Percentiles rank a stretch among this genome's conserved stretches.
These are phyloP conservation scores for Agelastica alni DNA, from an alignment of 2,888 invertebrate species.

Conservation along the genomic window DNA sequence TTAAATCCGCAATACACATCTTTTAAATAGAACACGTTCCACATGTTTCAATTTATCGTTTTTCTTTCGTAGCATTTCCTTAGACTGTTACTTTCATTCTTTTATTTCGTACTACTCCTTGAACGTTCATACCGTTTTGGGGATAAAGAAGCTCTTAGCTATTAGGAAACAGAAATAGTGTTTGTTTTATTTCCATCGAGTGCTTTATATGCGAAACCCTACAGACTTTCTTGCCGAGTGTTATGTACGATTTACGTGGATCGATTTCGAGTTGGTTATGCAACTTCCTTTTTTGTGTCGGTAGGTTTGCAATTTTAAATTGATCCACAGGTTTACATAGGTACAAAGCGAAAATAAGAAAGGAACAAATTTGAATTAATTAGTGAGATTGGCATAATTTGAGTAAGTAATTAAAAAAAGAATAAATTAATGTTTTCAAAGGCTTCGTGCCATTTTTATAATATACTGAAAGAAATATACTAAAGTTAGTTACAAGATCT, in stretches of 20 bases:
- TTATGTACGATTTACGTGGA: conserved; percentile 30
- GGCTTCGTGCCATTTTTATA: too few species aligned
- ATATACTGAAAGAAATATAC: too few species aligned
- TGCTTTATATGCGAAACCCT: conserved; percentile 42
- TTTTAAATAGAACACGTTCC: conserved; percentile 32
- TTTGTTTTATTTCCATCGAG: conserved; percentile 46
- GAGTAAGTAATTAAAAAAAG: too few species aligned
- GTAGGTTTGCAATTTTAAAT: too few species aligned
- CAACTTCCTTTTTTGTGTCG: too few species aligned
- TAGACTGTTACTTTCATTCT: conserved; percentile 34
- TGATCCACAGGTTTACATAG: too few species aligned
- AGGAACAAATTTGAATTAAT: too few species aligned
- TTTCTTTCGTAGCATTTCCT: conserved; percentile 28
- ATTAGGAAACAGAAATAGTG: conserved; percentile 50
- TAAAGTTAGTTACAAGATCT: too few species aligned
- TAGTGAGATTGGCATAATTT: too few species aligned
- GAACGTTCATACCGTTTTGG: conserved; percentile 39
- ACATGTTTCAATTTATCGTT: conserved; percentile 39
- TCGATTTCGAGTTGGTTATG: conserved; percentile 17
- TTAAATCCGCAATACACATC: conserved; percentile 13
- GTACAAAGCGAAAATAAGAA: too few species aligned
- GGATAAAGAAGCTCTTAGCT: conserved; percentile 45
- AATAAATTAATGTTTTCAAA: too few species aligned
- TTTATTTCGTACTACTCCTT: conserved; percentile 19
- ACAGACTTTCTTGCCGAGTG: conserved; percentile 26